Base-by-base conservation (phyloP, 2,888 invertebrate genomes). In the Sinodicranocentrus sp. region DNA sequence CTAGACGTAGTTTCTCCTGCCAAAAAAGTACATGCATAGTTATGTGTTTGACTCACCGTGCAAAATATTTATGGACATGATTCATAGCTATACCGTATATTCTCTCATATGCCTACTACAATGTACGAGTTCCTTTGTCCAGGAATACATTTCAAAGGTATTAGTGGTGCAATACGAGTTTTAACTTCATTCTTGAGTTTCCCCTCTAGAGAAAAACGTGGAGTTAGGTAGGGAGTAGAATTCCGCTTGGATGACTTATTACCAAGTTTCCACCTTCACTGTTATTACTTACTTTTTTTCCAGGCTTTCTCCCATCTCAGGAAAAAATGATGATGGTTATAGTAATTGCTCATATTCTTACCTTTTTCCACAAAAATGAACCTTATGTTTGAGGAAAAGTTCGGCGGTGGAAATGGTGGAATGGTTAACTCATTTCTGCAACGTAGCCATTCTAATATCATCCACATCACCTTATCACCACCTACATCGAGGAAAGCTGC, bases 221-320 rank as follows among this genome's bases (percentile, higher is more conserved):
- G 19, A 73, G 76, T 65, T 57, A 77, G 77, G 77, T 57, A 39
- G 13, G 39, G 13, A 39, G 39, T 39, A 39, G 5, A n/a, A 78
- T 78, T 78, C 78, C 78, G 78, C 78, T 70, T 70, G 70, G 70
- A 61, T 78, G 78, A 78, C 78, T 78, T 78, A 78, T 70, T 78
- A 78, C 78, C 33, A 78, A 70, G 59, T 59, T 59, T 59, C 26
- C 17, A 23, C 59, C 21, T 15, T 17, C 17, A 59, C 59, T 59
- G 25, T 59, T 59, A 59, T 59, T 59, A 59, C 59, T 59, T 26
- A 59, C 59, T 59, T 59, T 59, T 59, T 19, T n/a, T 59, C 59
- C 10, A 17, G 8, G 10, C 25, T 25, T 15, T 25, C 25, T 19
- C n/a, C 8, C 39, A 5, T 13, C 13, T 19, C 52, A 8, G 6